Evolutionary conservation across 2,113 vertebrate genomes (phyloP).

Genomic region (Pseudopipra pipra): DNA sequence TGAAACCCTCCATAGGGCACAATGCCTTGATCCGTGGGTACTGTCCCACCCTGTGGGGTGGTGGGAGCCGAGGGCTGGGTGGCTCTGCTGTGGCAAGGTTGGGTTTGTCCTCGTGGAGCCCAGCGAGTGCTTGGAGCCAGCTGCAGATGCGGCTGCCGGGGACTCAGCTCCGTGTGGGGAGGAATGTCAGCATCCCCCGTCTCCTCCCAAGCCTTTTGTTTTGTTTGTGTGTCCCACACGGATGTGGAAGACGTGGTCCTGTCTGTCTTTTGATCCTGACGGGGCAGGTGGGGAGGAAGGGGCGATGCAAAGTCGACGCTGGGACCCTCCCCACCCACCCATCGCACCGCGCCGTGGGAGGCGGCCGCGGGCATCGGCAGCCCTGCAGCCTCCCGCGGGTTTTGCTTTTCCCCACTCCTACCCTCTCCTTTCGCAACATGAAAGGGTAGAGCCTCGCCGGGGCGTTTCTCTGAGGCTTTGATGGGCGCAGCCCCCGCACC

Average conservation of each 20-base stretch:
- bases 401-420: neutral
- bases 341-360: accelerated
- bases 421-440: neutral
- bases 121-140: neutral
- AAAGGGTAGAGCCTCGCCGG: neutral
- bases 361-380: neutral
- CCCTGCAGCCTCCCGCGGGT: neutral
- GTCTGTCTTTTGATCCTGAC: accelerated
- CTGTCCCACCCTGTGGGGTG: accelerated
- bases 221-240: neutral
- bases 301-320: neutral
- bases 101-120: neutral
- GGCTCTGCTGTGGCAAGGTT: neutral
- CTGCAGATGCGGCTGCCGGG: accelerated
- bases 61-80: neutral
- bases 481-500: neutral
- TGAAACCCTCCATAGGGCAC: neutral
- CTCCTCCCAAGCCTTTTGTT: neutral
- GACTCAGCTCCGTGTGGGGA: neutral
- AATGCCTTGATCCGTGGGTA: accelerated
- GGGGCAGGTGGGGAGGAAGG: neutral
- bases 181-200: neutral
- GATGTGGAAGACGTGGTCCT: neutral
- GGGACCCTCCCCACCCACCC: conserved; percentile 33
- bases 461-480: neutral